These are phyloP conservation scores for Drosophila nasuta DNA, from an alignment of 1,140 invertebrate genomes.

Conservation along the genomic window DNA sequence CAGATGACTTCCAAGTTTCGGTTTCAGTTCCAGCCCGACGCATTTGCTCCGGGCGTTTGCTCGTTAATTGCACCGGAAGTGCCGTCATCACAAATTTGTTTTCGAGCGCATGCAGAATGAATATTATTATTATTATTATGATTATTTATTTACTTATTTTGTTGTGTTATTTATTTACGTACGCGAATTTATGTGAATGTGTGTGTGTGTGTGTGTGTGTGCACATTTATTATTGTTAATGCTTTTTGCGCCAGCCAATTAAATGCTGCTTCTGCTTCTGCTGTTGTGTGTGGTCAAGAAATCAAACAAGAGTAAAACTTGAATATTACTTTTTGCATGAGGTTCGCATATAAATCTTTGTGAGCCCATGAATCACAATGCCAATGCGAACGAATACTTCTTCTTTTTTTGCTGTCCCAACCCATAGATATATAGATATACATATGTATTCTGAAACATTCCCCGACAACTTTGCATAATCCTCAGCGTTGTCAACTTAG, in stretches of 20 bases:
- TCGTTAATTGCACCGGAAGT: slow-evolving; percentile 77
- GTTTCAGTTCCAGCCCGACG: slow-evolving; percentile 45
- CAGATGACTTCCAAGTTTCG: slow-evolving; percentile 45
- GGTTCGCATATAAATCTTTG: slow-evolving; percentile 56
- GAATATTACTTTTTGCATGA: slow-evolving; percentile 41
- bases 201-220: slow-evolving; percentile 23
- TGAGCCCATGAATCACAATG: slow-evolving; percentile 56
- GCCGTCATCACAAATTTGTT: slow-evolving; percentile 64
- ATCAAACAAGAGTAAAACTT: slow-evolving; percentile 36
- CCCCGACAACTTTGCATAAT: slow-evolving; percentile 50
- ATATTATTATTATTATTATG: slow-evolving; percentile 34
- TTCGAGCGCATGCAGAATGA: slow-evolving; percentile 37
- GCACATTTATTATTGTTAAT: slow-evolving; percentile 67
- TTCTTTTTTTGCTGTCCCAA: slow-evolving; percentile 2
- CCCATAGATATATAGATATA: not conserved
- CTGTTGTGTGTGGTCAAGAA: slow-evolving; percentile 60
- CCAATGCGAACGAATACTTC: not conserved
- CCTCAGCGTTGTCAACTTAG: slow-evolving; percentile 58
- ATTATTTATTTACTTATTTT: slow-evolving; percentile 44
- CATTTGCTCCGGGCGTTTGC: slow-evolving; percentile 45
- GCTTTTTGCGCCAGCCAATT: slow-evolving; percentile 40
- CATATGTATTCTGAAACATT: slow-evolving; percentile 2
- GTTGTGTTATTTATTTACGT: not conserved
- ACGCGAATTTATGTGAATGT: slow-evolving; percentile 1
- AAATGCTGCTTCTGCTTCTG: slow-evolving; percentile 21